A percentile compares a stretch with the other conserved stretches of the same genome.
These are phyloP conservation scores for Piezodorus guildinii DNA, from an alignment of 1,140 invertebrate genomes.

Conservation along the genomic window DNA sequence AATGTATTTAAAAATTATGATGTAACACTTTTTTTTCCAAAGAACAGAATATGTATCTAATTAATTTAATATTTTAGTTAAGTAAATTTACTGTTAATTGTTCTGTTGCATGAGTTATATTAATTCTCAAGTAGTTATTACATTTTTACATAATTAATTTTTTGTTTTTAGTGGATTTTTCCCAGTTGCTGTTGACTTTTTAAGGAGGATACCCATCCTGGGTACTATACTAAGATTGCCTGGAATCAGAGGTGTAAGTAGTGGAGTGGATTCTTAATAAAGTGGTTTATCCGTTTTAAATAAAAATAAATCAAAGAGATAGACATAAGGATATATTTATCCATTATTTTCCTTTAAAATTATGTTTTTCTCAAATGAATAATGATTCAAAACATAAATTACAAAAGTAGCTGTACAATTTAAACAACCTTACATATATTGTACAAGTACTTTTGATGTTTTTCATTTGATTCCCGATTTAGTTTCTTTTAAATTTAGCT, in stretches of 20 bases:
- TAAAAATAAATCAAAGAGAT: background rate
- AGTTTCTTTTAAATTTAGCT: too few relatives aligned
- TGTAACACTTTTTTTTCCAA: too few relatives aligned
- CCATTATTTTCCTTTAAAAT: too few relatives aligned
- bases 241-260: conserved; percentile 46
- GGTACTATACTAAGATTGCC: conserved; percentile 63
- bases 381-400: too few relatives aligned
- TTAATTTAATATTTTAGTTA: background rate
- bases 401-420: too few relatives aligned
- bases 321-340: too few relatives aligned
- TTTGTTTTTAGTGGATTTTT: conserved; percentile 60
- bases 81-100: conserved; percentile 1
- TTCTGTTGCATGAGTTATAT: background rate
- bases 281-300: background rate
- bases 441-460: too few relatives aligned
- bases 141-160: conserved; percentile 15
- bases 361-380: too few relatives aligned
- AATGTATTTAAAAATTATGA: too few relatives aligned
- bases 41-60: too few relatives aligned
- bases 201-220: conserved; percentile 63
- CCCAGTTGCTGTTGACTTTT: conserved; percentile 79
- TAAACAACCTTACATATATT: too few relatives aligned
- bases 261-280: background rate
- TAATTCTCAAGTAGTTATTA: background rate
- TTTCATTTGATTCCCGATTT: too few relatives aligned